These are phyloP conservation scores for Marcusenius ussheri DNA, from an alignment of 2,113 vertebrate genomes.

Conservation along the genomic window DNA sequence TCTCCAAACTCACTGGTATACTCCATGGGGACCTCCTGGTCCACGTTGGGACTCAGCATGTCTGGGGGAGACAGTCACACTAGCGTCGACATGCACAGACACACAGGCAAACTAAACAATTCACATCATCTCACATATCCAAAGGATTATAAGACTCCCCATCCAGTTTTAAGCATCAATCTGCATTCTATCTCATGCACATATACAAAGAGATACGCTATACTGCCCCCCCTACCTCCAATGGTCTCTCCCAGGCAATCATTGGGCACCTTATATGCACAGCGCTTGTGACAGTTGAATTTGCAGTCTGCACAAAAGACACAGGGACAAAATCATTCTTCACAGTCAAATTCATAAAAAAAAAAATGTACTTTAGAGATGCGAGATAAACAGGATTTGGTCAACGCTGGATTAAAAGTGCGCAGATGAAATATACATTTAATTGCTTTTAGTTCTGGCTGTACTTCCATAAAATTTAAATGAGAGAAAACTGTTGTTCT, in stretches of 20 bases:
- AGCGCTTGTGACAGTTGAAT: slow-evolving; percentile 86
- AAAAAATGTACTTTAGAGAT: neutral
- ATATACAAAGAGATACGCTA: neutral
- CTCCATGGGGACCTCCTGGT: slow-evolving; percentile 75
- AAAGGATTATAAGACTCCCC: neutral
- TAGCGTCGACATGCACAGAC: neutral
- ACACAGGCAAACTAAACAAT: neutral
- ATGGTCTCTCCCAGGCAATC: slow-evolving; percentile 77
- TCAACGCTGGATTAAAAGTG: neutral
- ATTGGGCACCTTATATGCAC: slow-evolving; percentile 76
- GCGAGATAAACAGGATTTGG: neutral
- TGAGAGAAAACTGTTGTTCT: neutral
- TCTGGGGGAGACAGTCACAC: slow-evolving; percentile 37
- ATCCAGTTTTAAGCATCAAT: neutral
- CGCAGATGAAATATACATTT: neutral
- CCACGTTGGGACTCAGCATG: slow-evolving; percentile 58
- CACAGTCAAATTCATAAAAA: neutral
- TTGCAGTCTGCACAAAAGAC: slow-evolving; percentile 67
- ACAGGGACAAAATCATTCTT: neutral
- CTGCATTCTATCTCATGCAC: neutral
- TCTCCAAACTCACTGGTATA: slow-evolving; percentile 67
- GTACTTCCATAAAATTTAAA: neutral
- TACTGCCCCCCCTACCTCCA: slow-evolving; percentile 56
- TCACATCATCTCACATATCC: neutral
- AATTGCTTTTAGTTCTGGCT: neutral